Evolutionary conservation across 2,888 invertebrate species (phyloP).

Genomic region (Phalera bucephala): DNA sequence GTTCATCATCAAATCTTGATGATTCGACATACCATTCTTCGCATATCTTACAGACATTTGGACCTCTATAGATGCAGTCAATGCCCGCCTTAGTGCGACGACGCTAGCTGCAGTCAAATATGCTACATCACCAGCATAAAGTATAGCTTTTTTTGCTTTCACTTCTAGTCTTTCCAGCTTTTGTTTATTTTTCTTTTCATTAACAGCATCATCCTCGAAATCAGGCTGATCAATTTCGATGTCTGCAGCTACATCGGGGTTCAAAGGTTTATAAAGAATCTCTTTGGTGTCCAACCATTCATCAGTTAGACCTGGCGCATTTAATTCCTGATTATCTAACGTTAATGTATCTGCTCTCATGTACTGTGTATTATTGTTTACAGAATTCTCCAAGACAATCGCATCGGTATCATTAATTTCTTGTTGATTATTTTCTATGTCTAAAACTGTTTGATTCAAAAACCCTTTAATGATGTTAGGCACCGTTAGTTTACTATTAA

Average conservation of each 20-base stretch:
- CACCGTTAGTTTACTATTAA: constrained; percentile 35
- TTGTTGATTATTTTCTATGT: constrained; percentile 50
- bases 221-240: constrained; percentile 70
- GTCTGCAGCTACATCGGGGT: constrained; percentile 64
- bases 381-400: constrained; percentile 55
- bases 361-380: constrained; percentile 59
- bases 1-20: constrained; percentile 78
- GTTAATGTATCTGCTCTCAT: constrained; percentile 42
- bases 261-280: constrained; percentile 51
- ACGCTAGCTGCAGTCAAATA: constrained; percentile 75
- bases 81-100: constrained; percentile 70
- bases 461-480: constrained; percentile 51
- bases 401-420: constrained; percentile 50
- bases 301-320: constrained; percentile 54
- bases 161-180: constrained; percentile 67
- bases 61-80: constrained; percentile 76
- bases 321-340: constrained; percentile 54
- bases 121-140: constrained; percentile 77
- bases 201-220: constrained; percentile 54
- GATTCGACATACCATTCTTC: constrained; percentile 73
- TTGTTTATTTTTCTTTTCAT: constrained; percentile 61
- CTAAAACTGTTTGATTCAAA: constrained; percentile 68
- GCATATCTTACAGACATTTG: constrained; percentile 74
- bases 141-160: constrained; percentile 74
- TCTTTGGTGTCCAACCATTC: constrained; percentile 65